These are phyloP conservation scores for Cantharis nigra DNA, from an alignment of 2,888 invertebrate species.

Conservation along the genomic window DNA sequence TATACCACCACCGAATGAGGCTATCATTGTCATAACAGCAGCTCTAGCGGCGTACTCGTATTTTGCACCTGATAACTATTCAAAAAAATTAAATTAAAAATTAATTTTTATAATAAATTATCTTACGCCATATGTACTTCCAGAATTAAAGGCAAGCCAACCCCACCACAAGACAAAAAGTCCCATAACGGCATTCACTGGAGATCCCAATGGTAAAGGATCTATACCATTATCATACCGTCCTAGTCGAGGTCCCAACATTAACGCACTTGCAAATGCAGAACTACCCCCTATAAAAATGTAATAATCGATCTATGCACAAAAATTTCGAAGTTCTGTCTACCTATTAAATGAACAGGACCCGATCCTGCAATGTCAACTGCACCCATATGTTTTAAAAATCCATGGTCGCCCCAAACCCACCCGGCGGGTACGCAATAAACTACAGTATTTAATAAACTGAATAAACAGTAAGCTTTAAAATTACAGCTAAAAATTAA, in stretches of 20 bases:
- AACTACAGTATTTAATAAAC: slow-evolving; percentile 84
- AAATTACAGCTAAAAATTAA: slow-evolving; percentile 75
- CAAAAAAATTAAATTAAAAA: not conserved
- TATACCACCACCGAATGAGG: slow-evolving; percentile 87
- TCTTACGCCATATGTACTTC: slow-evolving; percentile 79
- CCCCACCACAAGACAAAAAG: slow-evolving; percentile 96
- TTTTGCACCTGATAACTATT: slow-evolving; percentile 75
- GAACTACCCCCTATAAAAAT: slow-evolving; percentile 63
- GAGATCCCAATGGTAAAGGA: slow-evolving; percentile 81
- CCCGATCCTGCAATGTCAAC: slow-evolving; percentile 94
- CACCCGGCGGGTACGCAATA: slow-evolving; percentile 94
- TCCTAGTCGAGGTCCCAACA: slow-evolving; percentile 88
- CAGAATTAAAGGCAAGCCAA: slow-evolving; percentile 94
- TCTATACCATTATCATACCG: slow-evolving; percentile 78
- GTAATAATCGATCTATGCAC: not conserved
- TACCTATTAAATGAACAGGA: slow-evolving; percentile 86
- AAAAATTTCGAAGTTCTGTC: not conserved
- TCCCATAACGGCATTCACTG: slow-evolving; percentile 90
- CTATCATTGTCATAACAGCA: slow-evolving; percentile 88
- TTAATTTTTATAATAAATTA: not conserved
- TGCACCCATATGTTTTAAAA: slow-evolving; percentile 79
- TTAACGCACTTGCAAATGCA: slow-evolving; percentile 85
- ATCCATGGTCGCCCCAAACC: slow-evolving; percentile 90
- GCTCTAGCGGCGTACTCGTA: slow-evolving; percentile 92
- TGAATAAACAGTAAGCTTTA: slow-evolving; percentile 89